A percentile compares a stretch with the other conserved stretches of the same genome.
These are phyloP conservation scores for Oreocharis arfaki DNA, from an alignment of 2,113 vertebrate species.

Conservation along the genomic window DNA sequence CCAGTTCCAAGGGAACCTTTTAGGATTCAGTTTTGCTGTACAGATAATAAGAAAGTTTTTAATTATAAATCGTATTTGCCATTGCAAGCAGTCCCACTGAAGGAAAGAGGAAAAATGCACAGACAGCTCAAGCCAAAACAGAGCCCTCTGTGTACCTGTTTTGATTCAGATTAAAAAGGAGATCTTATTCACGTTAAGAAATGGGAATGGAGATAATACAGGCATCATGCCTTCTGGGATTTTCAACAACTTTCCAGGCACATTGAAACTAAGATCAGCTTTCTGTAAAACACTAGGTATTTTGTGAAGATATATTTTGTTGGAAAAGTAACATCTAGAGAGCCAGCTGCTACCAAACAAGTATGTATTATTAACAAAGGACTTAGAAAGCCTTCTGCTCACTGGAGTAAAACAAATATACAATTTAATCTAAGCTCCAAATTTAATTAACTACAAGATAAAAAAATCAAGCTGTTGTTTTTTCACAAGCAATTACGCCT, in stretches of 20 bases:
- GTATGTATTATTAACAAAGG: constrained; percentile 49
- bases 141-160: background rate
- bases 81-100: background rate
- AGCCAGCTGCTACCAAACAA: constrained; percentile 15
- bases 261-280: background rate
- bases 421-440: constrained; percentile 18
- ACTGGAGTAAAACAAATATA: constrained; percentile 35
- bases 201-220: background rate
- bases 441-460: constrained; percentile 37
- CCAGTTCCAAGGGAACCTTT: background rate
- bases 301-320: background rate
- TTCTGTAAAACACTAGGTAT: background rate
- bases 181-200: background rate
- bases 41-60: constrained; percentile 1
- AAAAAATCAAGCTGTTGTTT: constrained; percentile 4
- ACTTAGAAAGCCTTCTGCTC: background rate
- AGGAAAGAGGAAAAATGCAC: background rate
- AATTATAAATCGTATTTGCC: constrained; percentile 27
- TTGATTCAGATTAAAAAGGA: background rate
- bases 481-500: constrained; percentile 11
- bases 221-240: background rate
- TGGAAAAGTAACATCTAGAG: constrained; percentile 6
- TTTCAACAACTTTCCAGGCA: background rate
- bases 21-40: background rate
- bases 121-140: background rate